phyloP scores from a whole-genome alignment of 2,113 vertebrate genomes.

The Leucosticte australis region DNA sequence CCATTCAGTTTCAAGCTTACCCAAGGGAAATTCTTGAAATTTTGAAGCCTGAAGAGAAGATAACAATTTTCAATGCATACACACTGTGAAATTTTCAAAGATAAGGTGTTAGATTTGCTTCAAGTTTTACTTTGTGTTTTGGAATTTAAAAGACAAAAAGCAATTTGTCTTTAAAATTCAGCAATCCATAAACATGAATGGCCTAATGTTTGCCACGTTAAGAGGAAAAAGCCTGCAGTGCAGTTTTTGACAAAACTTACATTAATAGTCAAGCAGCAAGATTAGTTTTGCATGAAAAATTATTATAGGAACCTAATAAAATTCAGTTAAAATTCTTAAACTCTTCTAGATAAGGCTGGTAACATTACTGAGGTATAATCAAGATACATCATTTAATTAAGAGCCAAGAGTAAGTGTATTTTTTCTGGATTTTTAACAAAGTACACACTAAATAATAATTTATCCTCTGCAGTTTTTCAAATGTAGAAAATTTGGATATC shows the following conservation, averaged over 20 bases:
- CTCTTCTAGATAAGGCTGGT: not conserved
- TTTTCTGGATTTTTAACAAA: not conserved
- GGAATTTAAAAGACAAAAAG: not conserved
- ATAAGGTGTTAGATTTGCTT: not conserved
- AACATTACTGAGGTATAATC: not conserved
- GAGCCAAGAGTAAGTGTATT: not conserved
- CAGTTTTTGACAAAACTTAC: not conserved
- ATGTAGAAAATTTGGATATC: not conserved
- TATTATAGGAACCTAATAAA: conserved; percentile 4
- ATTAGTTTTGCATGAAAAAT: conserved; percentile 11
- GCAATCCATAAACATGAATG: not conserved
- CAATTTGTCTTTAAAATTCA: not conserved
- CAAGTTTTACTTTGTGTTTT: not conserved
- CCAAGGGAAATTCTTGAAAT: not conserved
- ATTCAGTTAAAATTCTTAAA: not conserved
- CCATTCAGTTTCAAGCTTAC: not conserved
- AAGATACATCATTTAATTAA: conserved; percentile 19
- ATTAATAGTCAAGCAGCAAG: not conserved
- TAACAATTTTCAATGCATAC: not conserved
- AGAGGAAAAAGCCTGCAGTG: not conserved
- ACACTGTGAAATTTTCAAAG: not conserved
- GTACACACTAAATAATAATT: not conserved
- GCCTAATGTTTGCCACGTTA: not conserved
- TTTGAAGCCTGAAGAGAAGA: not conserved
- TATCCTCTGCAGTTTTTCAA: not conserved